Conservation (phyloP, 1,140 invertebrate species). For the Lordiphosa clarofinis region DNA sequence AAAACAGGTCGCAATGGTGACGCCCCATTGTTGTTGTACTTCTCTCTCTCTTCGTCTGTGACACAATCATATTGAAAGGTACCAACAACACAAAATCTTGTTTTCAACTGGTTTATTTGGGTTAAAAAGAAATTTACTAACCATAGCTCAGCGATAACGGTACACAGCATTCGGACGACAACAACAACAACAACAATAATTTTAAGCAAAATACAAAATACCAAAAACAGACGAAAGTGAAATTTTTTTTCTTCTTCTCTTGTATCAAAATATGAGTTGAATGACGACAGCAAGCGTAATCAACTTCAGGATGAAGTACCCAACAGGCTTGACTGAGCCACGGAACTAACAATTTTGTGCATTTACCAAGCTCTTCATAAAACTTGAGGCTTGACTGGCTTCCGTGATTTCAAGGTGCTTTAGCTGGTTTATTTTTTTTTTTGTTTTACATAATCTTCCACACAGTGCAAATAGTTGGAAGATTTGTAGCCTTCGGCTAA, state of each 20-base stretch:
- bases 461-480: background rate
- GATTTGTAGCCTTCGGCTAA: background rate
- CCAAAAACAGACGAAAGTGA: slow-evolving; percentile 55
- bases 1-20: slow-evolving; percentile 8
- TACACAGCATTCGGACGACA: slow-evolving; percentile 45
- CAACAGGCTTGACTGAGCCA: slow-evolving; percentile 69
- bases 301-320: slow-evolving; percentile 73
- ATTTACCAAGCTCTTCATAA: slow-evolving; percentile 57
- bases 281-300: slow-evolving; percentile 59
- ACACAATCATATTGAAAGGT: slow-evolving; percentile 24
- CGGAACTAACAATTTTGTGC: slow-evolving; percentile 38
- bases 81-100: slow-evolving; percentile 34
- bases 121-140: slow-evolving; percentile 71
- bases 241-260: slow-evolving; percentile 46
- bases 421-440: slow-evolving; percentile 22
- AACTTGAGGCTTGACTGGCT: slow-evolving; percentile 37
- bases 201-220: slow-evolving; percentile 22
- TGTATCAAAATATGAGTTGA: slow-evolving; percentile 27
- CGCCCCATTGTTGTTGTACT: slow-evolving; percentile 4
- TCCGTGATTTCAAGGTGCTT: slow-evolving; percentile 37
- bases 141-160: slow-evolving; percentile 29
- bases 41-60: background rate
- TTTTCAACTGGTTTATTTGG: slow-evolving; percentile 69
- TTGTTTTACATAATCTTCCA: background rate
- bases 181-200: slow-evolving; percentile 21